Percentiles rank a stretch among this genome's conserved stretches.
Conservation (phyloP, 2,113 vertebrate genomes). For the Hyperopisus bebe region DNA sequence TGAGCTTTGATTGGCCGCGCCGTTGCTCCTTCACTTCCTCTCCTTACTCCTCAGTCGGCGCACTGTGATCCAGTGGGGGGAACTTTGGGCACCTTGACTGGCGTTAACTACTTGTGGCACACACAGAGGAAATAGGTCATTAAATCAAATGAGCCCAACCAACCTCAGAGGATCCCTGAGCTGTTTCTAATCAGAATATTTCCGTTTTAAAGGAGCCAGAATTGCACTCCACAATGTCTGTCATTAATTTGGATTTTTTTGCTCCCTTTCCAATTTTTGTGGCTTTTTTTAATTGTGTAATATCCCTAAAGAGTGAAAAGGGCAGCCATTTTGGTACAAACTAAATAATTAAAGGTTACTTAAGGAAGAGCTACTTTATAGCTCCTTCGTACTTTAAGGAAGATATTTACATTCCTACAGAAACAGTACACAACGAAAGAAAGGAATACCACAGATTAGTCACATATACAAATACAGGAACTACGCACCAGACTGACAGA, state of each 20-base stretch:
- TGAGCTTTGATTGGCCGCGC: not conserved
- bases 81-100: constrained; percentile 69
- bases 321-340: constrained; percentile 53
- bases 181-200: constrained; percentile 72
- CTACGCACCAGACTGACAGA: not conserved
- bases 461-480: not conserved
- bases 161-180: constrained; percentile 63
- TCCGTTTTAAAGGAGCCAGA: constrained; percentile 54
- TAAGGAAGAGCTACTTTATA: constrained; percentile 48
- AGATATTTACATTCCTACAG: not conserved
- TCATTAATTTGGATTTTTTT: constrained; percentile 38
- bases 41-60: not conserved
- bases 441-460: constrained; percentile 45
- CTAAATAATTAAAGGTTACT: constrained; percentile 61
- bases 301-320: constrained; percentile 36
- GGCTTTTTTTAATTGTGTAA: constrained; percentile 13
- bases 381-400: not conserved
- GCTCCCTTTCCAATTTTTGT: constrained; percentile 14
- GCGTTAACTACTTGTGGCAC: constrained; percentile 69
- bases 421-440: not conserved
- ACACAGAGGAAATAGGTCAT: constrained; percentile 72
- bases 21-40: not conserved
- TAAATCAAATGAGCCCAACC: constrained; percentile 67
- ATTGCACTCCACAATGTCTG: constrained; percentile 43
- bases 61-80: constrained; percentile 39